These are phyloP conservation scores for Erebia epiphron DNA, from an alignment of 2,888 invertebrate species.

Conservation along the genomic window DNA sequence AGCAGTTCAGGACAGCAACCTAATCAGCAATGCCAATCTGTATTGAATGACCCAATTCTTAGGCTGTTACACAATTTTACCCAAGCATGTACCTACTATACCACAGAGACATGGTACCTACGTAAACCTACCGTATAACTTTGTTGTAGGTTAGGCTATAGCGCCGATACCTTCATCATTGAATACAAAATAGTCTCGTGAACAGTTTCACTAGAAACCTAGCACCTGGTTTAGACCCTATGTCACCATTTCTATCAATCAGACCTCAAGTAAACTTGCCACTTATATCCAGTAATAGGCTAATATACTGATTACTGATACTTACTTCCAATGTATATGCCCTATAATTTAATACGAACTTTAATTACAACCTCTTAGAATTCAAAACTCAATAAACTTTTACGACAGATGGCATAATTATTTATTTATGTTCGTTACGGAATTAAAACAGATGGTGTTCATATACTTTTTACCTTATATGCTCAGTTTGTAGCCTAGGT, in stretches of 20 bases:
- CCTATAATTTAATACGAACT: conserved; percentile 47
- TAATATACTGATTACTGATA: conserved; percentile 44
- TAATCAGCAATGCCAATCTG: too few species aligned
- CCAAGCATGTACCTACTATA: too few species aligned
- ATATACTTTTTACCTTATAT: conserved; percentile 51
- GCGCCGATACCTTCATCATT: neutral
- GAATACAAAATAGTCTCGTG: conserved; percentile 1
- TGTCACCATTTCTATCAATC: conserved; percentile 73
- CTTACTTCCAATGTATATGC: conserved; percentile 46
- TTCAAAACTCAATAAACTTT: conserved; percentile 39
- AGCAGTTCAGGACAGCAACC: too few species aligned
- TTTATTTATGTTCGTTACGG: conserved; percentile 51
- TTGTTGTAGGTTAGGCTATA: too few species aligned
- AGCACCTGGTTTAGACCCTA: conserved; percentile 59
- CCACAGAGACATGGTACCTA: too few species aligned
- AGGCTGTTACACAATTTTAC: too few species aligned
- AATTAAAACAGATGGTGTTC: conserved; percentile 61
- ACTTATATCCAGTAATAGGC: conserved; percentile 64
- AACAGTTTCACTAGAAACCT: conserved; percentile 63
- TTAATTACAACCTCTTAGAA: conserved; percentile 45
- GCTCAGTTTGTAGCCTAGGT: conserved; percentile 46
- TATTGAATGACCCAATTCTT: too few species aligned
- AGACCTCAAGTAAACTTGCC: conserved; percentile 59
- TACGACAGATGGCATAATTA: conserved; percentile 53
- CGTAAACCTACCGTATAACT: too few species aligned